Conservation (phyloP, 2,888 invertebrate genomes). For the Rhagium mordax region DNA sequence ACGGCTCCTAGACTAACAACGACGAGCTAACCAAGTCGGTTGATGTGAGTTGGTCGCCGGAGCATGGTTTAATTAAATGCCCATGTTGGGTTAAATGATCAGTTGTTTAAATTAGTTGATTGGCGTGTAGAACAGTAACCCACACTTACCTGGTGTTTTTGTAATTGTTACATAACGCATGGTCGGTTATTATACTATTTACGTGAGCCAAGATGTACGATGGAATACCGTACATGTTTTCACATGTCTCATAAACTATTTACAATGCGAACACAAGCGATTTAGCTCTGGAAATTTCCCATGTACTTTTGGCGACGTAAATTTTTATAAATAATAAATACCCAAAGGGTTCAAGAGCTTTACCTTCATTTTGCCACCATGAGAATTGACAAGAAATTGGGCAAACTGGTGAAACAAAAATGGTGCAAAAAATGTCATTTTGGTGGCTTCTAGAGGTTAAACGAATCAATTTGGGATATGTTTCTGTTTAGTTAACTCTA, state of each 20-base stretch:
- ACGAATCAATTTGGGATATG: too few relatives aligned
- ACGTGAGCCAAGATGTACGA: conserved; percentile 3
- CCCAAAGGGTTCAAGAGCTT: neutral
- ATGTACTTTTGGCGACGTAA: neutral
- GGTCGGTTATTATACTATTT: conserved; percentile 14
- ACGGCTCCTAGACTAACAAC: conserved; percentile 47
- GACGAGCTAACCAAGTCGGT: conserved; percentile 15
- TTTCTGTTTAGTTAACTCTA: too few relatives aligned
- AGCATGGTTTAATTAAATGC: conserved; percentile 55
- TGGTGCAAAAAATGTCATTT: too few relatives aligned
- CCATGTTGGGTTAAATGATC: conserved; percentile 58
- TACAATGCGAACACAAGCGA: neutral
- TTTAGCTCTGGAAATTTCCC: neutral
- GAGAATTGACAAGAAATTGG: too few relatives aligned
- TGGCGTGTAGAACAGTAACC: conserved; percentile 58
- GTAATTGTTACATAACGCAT: conserved; percentile 38
- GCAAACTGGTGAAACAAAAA: too few relatives aligned
- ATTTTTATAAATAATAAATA: neutral
- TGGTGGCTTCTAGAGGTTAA: too few relatives aligned
- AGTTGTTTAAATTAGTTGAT: conserved; percentile 60
- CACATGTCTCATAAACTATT: neutral
- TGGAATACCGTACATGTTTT: neutral
- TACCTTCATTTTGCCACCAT: too few relatives aligned
- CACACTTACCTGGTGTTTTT: conserved; percentile 49
- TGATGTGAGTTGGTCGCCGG: conserved; percentile 27